Evolutionary conservation across 1,140 invertebrate species (phyloP).

Genomic region (Neotoxoptera formosana): DNA sequence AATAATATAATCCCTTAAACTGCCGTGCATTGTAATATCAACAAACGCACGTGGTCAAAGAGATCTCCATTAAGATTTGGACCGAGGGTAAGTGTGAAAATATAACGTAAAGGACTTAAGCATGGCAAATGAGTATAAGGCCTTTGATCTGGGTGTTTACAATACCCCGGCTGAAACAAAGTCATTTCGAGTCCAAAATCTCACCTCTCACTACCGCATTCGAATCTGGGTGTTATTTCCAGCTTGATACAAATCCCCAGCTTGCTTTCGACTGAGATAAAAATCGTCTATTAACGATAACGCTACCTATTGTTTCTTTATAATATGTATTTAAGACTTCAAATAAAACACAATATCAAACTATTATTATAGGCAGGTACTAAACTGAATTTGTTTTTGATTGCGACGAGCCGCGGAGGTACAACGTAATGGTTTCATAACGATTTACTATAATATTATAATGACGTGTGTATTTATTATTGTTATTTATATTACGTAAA

Average conservation of each 20-base stretch:
- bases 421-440: background rate
- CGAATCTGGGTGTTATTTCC: background rate
- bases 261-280: background rate
- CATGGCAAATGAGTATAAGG: background rate
- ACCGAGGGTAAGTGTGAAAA: background rate
- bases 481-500: background rate
- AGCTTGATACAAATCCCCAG: background rate
- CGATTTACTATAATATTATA: background rate
- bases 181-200: background rate
- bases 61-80: constrained; percentile 42
- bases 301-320: background rate
- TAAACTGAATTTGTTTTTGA: background rate
- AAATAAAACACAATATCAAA: background rate
- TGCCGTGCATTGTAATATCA: background rate
- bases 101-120: background rate
- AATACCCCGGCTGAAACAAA: background rate
- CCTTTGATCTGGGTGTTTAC: constrained; percentile 25
- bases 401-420: background rate
- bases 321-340: background rate
- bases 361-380: background rate
- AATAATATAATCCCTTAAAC: constrained; percentile 3
- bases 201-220: background rate
- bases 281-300: background rate
- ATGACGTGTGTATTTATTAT: background rate
- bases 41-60: background rate